phyloP scores from a whole-genome alignment of 2,888 invertebrate genomes.

The Epicampocera succincta region DNA sequence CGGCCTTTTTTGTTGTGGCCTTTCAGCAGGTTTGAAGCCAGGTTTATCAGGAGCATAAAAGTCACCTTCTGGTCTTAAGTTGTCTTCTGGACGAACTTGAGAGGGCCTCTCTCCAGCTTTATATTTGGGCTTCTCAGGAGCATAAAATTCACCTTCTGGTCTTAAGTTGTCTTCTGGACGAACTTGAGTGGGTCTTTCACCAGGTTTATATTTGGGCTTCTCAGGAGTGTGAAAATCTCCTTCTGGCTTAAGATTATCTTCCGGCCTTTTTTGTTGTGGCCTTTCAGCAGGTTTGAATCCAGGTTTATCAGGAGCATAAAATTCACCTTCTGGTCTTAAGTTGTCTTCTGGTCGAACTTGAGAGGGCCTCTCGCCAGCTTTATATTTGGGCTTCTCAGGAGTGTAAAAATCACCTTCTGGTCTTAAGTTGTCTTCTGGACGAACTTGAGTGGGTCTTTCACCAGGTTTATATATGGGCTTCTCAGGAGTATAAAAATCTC shows the following conservation, averaged over 20 bases:
- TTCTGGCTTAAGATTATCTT: slow-evolving; percentile 85
- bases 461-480: slow-evolving; percentile 77
- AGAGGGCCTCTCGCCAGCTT: slow-evolving; percentile 79
- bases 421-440: slow-evolving; percentile 85
- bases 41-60: slow-evolving; percentile 80
- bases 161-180: slow-evolving; percentile 82
- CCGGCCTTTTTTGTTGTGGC: slow-evolving; percentile 83
- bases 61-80: slow-evolving; percentile 83
- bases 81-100: slow-evolving; percentile 82
- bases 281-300: slow-evolving; percentile 81
- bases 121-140: slow-evolving; percentile 81
- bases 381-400: slow-evolving; percentile 80
- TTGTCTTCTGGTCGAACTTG: slow-evolving; percentile 82
- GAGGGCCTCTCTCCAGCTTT: slow-evolving; percentile 82
- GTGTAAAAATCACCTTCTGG: slow-evolving; percentile 83
- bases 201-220: slow-evolving; percentile 80
- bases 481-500: slow-evolving; percentile 81
- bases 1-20: slow-evolving; percentile 81
- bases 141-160: slow-evolving; percentile 82
- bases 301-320: slow-evolving; percentile 73
- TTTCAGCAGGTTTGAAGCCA: slow-evolving; percentile 82
- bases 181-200: slow-evolving; percentile 81
- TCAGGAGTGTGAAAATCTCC: slow-evolving; percentile 81
- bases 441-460: slow-evolving; percentile 80
- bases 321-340: slow-evolving; percentile 73